phyloP scores from a whole-genome alignment of 2,113 vertebrate genomes.

The Chionodraco myersi region DNA sequence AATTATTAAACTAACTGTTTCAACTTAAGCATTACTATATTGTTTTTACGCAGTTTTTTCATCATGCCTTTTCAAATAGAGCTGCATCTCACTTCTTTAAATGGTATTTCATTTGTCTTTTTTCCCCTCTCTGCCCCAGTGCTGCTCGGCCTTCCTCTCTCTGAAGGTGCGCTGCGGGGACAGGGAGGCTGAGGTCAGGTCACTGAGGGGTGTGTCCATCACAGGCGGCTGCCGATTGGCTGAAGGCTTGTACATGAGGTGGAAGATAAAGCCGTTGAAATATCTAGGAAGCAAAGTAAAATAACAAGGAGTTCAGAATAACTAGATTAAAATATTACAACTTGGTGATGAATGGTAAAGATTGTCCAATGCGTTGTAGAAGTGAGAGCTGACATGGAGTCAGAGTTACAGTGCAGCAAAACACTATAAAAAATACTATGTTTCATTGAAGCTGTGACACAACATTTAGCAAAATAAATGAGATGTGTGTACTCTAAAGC shows the following conservation, averaged over 20 bases:
- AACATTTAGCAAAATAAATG: no score
- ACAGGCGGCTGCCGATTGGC: neutral
- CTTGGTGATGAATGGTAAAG: no score
- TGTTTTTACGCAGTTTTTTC: no score
- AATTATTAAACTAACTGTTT: no score
- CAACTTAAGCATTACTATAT: no score
- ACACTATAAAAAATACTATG: no score
- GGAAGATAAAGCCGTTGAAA: slow-evolving; percentile 61
- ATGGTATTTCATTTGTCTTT: neutral
- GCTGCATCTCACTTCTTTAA: neutral
- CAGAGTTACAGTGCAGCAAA: neutral
- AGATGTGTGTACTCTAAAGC: no score
- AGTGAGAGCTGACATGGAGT: neutral
- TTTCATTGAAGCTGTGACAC: no score
- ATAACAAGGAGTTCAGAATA: neutral
- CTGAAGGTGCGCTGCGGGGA: neutral
- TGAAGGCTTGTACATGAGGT: slow-evolving; percentile 52
- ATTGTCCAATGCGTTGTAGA: no score
- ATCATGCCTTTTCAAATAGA: no score
- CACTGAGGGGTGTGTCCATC: neutral
- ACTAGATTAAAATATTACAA: neutral
- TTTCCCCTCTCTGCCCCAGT: neutral
- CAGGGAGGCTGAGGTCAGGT: neutral
- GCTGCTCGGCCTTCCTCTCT: neutral
- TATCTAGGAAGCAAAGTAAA: slow-evolving; percentile 23